Conservation (phyloP, 2,113 vertebrate species). For the Psittacara wagleri region DNA sequence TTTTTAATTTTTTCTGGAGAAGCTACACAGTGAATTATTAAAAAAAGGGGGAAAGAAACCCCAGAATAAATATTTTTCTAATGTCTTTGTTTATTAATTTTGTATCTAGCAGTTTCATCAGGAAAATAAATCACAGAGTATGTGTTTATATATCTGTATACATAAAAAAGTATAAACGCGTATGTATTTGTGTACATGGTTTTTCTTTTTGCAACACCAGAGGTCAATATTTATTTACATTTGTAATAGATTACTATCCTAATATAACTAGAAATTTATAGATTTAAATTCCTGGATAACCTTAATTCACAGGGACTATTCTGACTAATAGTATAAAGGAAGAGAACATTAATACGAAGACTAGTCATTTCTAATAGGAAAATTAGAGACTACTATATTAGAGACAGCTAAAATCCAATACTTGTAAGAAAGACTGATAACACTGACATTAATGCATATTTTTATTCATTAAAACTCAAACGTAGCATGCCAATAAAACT, state of each 20-base stretch:
- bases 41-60: neutral
- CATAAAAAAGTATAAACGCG: neutral
- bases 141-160: neutral
- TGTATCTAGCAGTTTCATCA: neutral
- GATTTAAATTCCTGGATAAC: neutral
- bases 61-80: neutral
- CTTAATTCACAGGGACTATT: neutral
- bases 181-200: neutral
- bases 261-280: neutral
- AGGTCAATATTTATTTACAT: neutral
- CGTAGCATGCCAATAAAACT: neutral
- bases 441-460: neutral
- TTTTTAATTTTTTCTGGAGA: neutral
- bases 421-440: neutral
- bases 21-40: neutral
- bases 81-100: neutral
- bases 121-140: neutral
- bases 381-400: neutral
- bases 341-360: neutral
- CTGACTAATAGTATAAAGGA: neutral
- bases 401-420: neutral
- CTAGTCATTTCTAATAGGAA: neutral
- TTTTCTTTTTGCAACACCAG: neutral
- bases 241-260: neutral
- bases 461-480: neutral